Evolutionary conservation across 2,113 vertebrate species (phyloP).

Genomic region (Lepisosteus osseus): DNA sequence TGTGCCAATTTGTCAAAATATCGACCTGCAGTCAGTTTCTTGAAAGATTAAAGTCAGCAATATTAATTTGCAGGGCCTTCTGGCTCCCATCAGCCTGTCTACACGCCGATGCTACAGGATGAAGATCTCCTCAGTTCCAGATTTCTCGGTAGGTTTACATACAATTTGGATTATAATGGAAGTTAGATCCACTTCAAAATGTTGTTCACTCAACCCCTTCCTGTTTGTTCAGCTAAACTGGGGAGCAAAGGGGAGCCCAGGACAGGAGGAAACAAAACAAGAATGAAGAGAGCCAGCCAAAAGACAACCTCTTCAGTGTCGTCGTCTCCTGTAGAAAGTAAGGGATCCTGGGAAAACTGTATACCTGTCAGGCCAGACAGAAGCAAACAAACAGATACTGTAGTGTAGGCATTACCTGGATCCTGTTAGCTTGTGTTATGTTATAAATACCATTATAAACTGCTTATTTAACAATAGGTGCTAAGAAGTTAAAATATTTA

Average conservation of each 20-base stretch:
- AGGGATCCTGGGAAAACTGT: neutral
- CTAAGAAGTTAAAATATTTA: no score
- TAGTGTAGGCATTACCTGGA: no score
- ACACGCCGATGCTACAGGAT: constrained; percentile 1
- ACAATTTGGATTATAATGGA: neutral
- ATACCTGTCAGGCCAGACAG: no score
- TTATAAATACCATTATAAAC: no score
- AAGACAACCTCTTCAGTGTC: neutral
- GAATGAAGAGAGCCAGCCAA: neutral
- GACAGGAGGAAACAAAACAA: neutral
- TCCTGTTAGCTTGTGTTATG: no score
- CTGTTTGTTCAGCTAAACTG: neutral
- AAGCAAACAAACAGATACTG: no score
- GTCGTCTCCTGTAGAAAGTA: neutral
- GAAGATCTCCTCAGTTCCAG: neutral
- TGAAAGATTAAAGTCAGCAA: no score
- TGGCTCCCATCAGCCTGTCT: constrained; percentile 6
- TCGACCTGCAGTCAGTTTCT: no score
- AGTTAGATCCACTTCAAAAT: neutral
- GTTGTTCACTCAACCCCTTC: neutral
- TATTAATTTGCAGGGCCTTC: neutral
- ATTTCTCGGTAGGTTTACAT: neutral
- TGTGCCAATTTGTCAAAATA: no score
- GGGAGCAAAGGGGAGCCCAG: constrained; percentile 1
- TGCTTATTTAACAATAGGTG: no score